These are phyloP conservation scores for Petrolisthes manimaculis DNA, from an alignment of 2,888 invertebrate species.

Conservation along the genomic window DNA sequence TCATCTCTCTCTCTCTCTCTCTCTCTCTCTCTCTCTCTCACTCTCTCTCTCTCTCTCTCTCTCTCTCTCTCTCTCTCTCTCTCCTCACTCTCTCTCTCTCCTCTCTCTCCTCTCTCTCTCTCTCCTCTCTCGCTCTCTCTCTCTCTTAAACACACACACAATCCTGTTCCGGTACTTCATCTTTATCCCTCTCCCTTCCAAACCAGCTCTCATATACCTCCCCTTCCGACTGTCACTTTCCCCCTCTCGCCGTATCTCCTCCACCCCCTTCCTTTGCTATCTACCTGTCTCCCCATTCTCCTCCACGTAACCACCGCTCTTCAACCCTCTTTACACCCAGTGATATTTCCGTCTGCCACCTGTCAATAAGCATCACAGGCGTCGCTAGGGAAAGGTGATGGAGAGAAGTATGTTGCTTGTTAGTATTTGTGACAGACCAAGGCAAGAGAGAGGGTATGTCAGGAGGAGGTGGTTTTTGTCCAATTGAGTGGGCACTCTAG, in stretches of 20 bases:
- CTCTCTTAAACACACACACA: background rate
- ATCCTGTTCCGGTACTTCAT: background rate
- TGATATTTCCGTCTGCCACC: too few relatives aligned
- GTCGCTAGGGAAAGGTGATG: too few relatives aligned
- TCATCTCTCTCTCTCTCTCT: background rate
- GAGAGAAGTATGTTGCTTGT: too few relatives aligned
- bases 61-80: background rate
- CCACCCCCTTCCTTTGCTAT: background rate
- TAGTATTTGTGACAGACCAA: too few relatives aligned
- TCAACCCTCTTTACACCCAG: background rate
- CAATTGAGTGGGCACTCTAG: too few relatives aligned
- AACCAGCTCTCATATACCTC: background rate
- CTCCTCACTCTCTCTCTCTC: background rate
- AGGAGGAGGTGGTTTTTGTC: too few relatives aligned
- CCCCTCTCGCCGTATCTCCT: background rate
- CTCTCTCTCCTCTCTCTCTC: background rate
- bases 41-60: conserved; percentile 9
- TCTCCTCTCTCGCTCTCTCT: background rate
- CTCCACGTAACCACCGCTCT: background rate
- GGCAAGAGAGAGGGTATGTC: too few relatives aligned
- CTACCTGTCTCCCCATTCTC: background rate
- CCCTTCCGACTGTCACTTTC: background rate
- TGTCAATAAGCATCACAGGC: too few relatives aligned
- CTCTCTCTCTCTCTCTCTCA: background rate
- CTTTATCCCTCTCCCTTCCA: background rate